phyloP scores from a whole-genome alignment of 1,140 invertebrate species.

The Saccostrea echinata region DNA sequence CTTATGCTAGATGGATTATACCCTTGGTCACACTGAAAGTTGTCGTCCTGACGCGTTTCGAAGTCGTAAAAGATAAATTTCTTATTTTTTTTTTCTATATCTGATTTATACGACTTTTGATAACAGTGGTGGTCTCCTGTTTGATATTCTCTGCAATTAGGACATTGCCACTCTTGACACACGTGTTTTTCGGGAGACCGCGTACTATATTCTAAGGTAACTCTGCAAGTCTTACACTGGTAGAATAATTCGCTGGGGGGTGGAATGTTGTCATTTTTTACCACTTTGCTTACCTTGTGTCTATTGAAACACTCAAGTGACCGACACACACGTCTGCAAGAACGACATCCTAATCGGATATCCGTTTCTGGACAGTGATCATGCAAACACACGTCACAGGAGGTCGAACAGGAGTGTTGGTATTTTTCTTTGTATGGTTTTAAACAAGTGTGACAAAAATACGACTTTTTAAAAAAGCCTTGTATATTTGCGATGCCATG shows the following conservation, averaged over 20 bases:
- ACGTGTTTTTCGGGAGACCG: conserved; percentile 28
- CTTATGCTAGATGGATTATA: conserved; percentile 20
- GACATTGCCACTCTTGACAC: conserved; percentile 48
- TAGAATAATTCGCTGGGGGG: conserved; percentile 25
- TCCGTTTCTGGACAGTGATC: not conserved
- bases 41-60: conserved; percentile 36
- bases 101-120: not conserved
- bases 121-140: conserved; percentile 43
- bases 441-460: conserved; percentile 48
- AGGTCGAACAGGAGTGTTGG: conserved; percentile 22
- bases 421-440: conserved; percentile 43
- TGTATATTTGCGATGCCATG: conserved; percentile 41
- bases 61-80: conserved; percentile 41
- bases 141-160: conserved; percentile 32
- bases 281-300: not conserved
- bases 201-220: not conserved
- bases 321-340: conserved; percentile 38
- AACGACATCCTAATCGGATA: conserved; percentile 1
- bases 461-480: conserved; percentile 43
- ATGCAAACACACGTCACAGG: conserved; percentile 25
- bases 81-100: not conserved
- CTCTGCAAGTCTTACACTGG: conserved; percentile 48
- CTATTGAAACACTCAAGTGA: conserved; percentile 17
- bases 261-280: not conserved
- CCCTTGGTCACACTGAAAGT: conserved; percentile 18